These are phyloP conservation scores for Brachylomia viminalis DNA, from an alignment of 2,888 invertebrate genomes.

Conservation along the genomic window DNA sequence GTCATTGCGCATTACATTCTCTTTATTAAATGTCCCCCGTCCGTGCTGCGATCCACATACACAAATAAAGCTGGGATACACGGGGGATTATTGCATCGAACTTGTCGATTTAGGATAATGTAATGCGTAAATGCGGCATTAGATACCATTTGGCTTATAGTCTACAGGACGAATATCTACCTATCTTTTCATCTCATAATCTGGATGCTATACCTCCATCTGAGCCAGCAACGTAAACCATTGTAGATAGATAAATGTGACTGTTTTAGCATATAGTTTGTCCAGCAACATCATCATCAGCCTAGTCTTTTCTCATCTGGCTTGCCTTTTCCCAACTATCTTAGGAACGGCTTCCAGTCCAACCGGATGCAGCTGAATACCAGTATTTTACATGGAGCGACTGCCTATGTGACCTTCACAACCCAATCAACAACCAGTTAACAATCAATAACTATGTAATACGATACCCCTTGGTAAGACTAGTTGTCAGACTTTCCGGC, in stretches of 20 bases:
- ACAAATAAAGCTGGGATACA: constrained; percentile 33
- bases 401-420: neutral
- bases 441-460: neutral
- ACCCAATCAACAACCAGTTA: too few species aligned
- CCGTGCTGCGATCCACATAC: constrained; percentile 70
- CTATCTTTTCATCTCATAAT: neutral
- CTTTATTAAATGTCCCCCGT: constrained; percentile 73
- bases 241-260: neutral
- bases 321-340: too few species aligned
- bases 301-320: too few species aligned
- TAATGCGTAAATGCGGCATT: neutral
- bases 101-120: constrained; percentile 2
- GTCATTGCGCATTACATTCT: constrained; percentile 71
- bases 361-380: too few species aligned
- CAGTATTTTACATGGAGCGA: neutral
- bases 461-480: neutral
- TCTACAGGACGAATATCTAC: too few species aligned
- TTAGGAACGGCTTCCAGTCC: too few species aligned
- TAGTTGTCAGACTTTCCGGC: neutral
- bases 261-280: neutral
- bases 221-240: neutral
- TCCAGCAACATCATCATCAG: too few species aligned
- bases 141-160: neutral
- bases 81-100: constrained; percentile 28
- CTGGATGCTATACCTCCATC: neutral